These are phyloP conservation scores for Pararge aegeria DNA, from an alignment of 1,140 invertebrate species.

Conservation along the genomic window DNA sequence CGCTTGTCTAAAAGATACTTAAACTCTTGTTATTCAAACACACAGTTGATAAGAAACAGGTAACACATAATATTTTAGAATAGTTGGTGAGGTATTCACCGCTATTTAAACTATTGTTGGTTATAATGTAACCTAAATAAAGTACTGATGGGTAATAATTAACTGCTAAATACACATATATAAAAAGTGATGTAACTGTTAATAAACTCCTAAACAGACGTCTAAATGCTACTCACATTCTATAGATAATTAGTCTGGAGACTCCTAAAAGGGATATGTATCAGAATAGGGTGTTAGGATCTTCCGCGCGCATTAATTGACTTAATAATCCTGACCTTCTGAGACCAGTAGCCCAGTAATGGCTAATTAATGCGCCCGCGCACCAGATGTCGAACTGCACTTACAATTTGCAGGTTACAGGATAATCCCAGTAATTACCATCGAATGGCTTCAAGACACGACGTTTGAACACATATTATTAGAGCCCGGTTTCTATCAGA, in stretches of 20 bases:
- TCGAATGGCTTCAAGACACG: constrained; percentile 17
- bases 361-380: constrained; percentile 47
- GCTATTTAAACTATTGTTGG: no score
- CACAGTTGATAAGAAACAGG: no score
- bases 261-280: neutral
- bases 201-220: no score
- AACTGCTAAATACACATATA: no score
- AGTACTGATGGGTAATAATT: no score
- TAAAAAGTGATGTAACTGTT: no score
- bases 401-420: constrained; percentile 29
- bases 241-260: neutral
- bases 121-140: no score
- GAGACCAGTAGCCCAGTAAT: constrained; percentile 59
- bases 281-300: constrained; percentile 22
- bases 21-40: no score
- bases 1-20: no score
- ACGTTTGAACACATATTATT: constrained; percentile 24
- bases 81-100: no score
- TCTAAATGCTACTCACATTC: no score
- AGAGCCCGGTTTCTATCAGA: constrained; percentile 9
- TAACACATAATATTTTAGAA: no score
- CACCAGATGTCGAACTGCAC: constrained; percentile 53
- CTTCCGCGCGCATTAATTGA: constrained; percentile 34
- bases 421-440: constrained; percentile 55
- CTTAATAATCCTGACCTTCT: constrained; percentile 37